Percentiles rank a stretch among this genome's conserved stretches.
Conservation (phyloP, 2,888 invertebrate species). For the Anagyrus pseudococci region DNA sequence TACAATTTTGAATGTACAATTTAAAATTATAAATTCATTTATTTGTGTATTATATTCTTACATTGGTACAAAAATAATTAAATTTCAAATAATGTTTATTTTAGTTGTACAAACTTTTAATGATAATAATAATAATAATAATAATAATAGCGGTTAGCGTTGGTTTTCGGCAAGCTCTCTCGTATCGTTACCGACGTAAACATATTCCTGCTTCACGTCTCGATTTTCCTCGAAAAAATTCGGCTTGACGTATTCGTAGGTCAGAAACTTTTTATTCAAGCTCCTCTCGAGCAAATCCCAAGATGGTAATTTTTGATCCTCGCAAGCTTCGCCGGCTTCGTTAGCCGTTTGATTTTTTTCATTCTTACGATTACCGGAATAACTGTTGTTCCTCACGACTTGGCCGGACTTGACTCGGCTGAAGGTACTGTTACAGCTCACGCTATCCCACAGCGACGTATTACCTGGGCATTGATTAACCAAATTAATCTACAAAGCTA, state of each 20-base stretch:
- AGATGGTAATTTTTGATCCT: constrained; percentile 47
- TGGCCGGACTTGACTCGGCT: constrained; percentile 49
- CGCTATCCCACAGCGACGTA: constrained; percentile 48
- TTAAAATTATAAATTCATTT: too few species aligned
- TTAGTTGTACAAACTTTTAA: too few species aligned
- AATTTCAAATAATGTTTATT: too few species aligned
- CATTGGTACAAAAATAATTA: background rate
- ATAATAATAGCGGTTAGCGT: too few species aligned
- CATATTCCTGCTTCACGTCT: constrained; percentile 43
- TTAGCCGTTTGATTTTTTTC: constrained; percentile 31
- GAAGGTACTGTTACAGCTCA: constrained; percentile 45
- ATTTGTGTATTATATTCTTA: too few species aligned
- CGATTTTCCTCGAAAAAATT: constrained; percentile 40
- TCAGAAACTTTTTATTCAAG: constrained; percentile 49
- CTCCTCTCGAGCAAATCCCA: constrained; percentile 53
- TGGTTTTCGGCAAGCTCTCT: constrained; percentile 31
- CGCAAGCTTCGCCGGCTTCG: constrained; percentile 41
- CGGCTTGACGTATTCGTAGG: constrained; percentile 43
- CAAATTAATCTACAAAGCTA: too few species aligned
- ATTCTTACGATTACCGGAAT: constrained; percentile 46
- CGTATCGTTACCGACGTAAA: constrained; percentile 37
- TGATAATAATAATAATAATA: too few species aligned
- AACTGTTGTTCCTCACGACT: constrained; percentile 19
- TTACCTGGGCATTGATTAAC: constrained; percentile 40
- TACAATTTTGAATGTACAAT: too few species aligned